These are phyloP conservation scores for Clarias gariepinus DNA, from an alignment of 2,113 vertebrate species.

Conservation along the genomic window DNA sequence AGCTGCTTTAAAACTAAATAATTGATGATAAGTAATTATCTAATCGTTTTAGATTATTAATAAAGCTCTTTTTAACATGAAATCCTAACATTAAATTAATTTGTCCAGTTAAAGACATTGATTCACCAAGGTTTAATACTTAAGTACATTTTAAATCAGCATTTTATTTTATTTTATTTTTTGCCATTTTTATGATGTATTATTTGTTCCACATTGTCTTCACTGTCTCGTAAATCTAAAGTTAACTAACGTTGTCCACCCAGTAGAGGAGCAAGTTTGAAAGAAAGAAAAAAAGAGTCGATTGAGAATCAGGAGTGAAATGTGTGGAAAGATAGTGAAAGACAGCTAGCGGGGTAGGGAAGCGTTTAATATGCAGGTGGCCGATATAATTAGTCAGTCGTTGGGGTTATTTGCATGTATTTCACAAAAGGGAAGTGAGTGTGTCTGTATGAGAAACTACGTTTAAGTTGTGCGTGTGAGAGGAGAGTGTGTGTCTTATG, in stretches of 20 bases:
- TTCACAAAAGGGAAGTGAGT: slow-evolving; percentile 77
- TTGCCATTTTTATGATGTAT: background rate
- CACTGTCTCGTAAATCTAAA: background rate
- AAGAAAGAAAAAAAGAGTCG: background rate
- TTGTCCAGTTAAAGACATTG: background rate
- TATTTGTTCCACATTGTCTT: background rate
- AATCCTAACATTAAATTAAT: background rate
- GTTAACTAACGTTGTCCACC: background rate
- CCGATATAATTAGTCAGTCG: slow-evolving; percentile 80
- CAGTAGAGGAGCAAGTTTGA: background rate
- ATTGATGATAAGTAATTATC: no score
- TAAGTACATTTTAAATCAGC: background rate
- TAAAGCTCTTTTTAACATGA: background rate
- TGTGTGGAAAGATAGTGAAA: slow-evolving; percentile 31
- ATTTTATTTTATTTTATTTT: background rate
- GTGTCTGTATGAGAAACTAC: slow-evolving; percentile 42
- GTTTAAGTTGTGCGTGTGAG: slow-evolving; percentile 19
- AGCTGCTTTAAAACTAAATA: background rate
- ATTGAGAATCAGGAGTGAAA: slow-evolving; percentile 21
- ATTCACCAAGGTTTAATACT: background rate
- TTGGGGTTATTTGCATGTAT: slow-evolving; percentile 79
- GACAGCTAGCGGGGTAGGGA: slow-evolving; percentile 55
- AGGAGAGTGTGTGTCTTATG: background rate
- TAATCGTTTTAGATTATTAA: background rate
- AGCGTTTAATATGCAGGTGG: slow-evolving; percentile 75